These are phyloP conservation scores for Pomatostomus ruficeps DNA, from an alignment of 2,113 vertebrate species.

Conservation along the genomic window DNA sequence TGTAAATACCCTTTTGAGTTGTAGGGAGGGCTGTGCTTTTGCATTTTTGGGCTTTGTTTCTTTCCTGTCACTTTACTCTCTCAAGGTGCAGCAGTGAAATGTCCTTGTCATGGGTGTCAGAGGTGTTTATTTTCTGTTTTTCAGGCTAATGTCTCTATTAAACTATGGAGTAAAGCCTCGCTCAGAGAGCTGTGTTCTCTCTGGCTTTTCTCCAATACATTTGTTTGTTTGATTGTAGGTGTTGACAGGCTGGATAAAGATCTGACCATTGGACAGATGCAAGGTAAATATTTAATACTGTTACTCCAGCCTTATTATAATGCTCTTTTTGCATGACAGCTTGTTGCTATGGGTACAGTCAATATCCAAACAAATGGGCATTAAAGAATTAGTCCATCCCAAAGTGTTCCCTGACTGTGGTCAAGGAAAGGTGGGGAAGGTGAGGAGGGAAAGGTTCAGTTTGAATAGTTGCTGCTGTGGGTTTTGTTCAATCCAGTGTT, in stretches of 20 bases:
- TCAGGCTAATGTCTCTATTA: neutral
- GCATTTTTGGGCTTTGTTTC: neutral
- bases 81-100: neutral
- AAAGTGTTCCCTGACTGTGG: neutral
- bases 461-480: neutral
- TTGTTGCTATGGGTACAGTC: neutral
- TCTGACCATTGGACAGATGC: constrained; percentile 98
- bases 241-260: constrained; percentile 98
- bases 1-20: neutral
- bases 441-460: neutral
- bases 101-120: neutral
- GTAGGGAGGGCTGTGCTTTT: neutral
- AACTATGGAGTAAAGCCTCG: neutral
- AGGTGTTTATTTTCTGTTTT: neutral
- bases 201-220: neutral
- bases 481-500: neutral
- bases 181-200: neutral
- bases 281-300: constrained; percentile 76
- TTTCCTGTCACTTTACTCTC: neutral
- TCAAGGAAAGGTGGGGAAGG: neutral
- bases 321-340: neutral
- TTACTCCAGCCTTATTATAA: neutral
- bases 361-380: neutral
- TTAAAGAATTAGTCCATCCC: neutral
- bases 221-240: constrained; percentile 74